A percentile compares a stretch with the other conserved stretches of the same genome.
Conservation (phyloP, 2,113 vertebrate genomes). For the Phalacrocorax carbo region DNA sequence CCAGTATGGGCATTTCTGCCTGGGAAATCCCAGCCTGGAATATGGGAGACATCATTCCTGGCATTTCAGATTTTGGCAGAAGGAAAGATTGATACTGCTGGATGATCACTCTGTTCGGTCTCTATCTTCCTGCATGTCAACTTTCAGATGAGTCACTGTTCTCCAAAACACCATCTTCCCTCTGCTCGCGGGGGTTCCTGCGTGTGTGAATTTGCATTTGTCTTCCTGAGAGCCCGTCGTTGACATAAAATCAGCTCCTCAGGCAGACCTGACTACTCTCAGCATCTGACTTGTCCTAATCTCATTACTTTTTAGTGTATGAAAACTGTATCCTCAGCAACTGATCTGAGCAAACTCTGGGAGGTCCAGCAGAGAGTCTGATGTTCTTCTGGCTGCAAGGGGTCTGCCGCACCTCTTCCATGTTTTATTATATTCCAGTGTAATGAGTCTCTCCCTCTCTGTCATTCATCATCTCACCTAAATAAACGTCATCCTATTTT, state of each 20-base stretch:
- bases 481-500: neutral
- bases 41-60: neutral
- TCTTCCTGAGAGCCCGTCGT: neutral
- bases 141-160: neutral
- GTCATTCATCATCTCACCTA: neutral
- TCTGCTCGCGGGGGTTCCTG: neutral
- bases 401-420: neutral
- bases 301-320: neutral
- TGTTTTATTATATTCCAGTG: neutral
- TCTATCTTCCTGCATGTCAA: neutral
- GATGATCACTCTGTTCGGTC: neutral
- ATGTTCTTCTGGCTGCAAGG: neutral
- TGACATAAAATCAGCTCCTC: neutral
- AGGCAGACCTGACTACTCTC: neutral
- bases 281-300: neutral
- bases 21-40: constrained; percentile 21
- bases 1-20: neutral
- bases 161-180: neutral
- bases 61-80: neutral
- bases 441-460: neutral
- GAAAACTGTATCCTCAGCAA: neutral
- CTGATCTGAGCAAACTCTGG: neutral
- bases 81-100: neutral
- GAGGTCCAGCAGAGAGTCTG: neutral
- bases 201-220: neutral